Conservation (phyloP, 2,888 invertebrate species). For the Phengaris arion region DNA sequence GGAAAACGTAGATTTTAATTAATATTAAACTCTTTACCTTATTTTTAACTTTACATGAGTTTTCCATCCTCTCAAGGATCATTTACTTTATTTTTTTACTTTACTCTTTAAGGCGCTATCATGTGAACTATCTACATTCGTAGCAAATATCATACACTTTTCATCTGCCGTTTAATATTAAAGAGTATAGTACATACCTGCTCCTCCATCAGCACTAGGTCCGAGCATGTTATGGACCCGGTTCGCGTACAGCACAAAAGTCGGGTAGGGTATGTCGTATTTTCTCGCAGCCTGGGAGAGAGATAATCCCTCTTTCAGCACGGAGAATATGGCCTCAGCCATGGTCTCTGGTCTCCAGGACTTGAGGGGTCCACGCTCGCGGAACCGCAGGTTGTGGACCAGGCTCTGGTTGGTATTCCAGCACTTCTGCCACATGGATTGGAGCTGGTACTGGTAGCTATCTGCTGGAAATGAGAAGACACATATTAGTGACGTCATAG, state of each 20-base stretch:
- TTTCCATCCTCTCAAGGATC: too few species aligned
- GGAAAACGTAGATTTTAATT: too few species aligned
- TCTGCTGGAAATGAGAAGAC: slow-evolving; percentile 83
- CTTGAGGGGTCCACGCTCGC: slow-evolving; percentile 94
- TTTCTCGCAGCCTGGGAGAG: slow-evolving; percentile 94
- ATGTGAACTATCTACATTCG: too few species aligned
- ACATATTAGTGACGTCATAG: slow-evolving; percentile 43
- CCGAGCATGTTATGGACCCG: slow-evolving; percentile 96
- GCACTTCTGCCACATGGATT: slow-evolving; percentile 97
- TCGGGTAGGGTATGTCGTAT: slow-evolving; percentile 96
- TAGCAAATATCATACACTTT: slow-evolving; percentile 29
- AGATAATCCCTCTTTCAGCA: slow-evolving; percentile 92
- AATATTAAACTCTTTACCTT: too few species aligned
- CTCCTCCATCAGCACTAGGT: slow-evolving; percentile 93
- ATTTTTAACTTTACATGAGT: too few species aligned
- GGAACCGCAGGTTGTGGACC: slow-evolving; percentile 93
- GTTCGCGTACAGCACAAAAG: slow-evolving; percentile 95
- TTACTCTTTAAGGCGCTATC: too few species aligned
- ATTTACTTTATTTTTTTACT: too few species aligned
- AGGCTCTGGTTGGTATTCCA: slow-evolving; percentile 96
- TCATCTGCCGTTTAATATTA: slow-evolving; percentile 44
- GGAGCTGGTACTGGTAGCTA: slow-evolving; percentile 96
- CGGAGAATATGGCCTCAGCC: slow-evolving; percentile 96
- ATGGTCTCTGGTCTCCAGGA: slow-evolving; percentile 97
- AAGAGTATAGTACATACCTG: slow-evolving; percentile 80